phyloP scores from a whole-genome alignment of 2,113 vertebrate genomes.

The Panthera uncia region DNA sequence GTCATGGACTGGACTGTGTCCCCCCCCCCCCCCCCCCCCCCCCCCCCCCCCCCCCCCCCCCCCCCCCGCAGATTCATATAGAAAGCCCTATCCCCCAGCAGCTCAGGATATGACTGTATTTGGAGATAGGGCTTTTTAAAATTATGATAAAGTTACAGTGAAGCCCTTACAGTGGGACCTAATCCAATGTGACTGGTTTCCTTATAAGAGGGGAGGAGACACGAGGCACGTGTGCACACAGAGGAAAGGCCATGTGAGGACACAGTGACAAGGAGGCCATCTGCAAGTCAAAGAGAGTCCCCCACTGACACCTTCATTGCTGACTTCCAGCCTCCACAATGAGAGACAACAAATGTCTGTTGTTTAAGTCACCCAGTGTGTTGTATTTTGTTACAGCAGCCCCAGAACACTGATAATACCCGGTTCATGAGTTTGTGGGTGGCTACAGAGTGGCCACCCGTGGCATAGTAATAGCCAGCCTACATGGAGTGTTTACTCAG shows the following conservation, averaged over 20 bases:
- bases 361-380: not conserved
- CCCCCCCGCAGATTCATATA: not conserved
- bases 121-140: not conserved
- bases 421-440: not conserved
- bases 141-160: not conserved
- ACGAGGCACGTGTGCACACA: rapidly evolving
- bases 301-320: not conserved
- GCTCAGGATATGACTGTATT: not conserved
- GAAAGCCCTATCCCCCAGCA: not conserved
- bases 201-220: not conserved
- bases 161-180: not conserved
- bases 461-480: not conserved
- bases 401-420: too few species aligned
- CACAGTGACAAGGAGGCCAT: not conserved
- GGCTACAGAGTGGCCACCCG: not conserved
- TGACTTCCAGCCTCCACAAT: not conserved
- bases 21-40: not conserved
- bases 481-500: not conserved
- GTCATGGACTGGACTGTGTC: not conserved
- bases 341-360: not conserved
- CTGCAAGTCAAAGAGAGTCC: not conserved
- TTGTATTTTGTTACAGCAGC: not conserved
- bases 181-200: not conserved
- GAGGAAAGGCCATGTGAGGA: not conserved
- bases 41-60: not conserved